Evolutionary conservation across 92 coral and sea anemone species (phyloP), one percentile per base, ranked within the genome.

Genomic region (Umimayanthus kanabou): DNA sequence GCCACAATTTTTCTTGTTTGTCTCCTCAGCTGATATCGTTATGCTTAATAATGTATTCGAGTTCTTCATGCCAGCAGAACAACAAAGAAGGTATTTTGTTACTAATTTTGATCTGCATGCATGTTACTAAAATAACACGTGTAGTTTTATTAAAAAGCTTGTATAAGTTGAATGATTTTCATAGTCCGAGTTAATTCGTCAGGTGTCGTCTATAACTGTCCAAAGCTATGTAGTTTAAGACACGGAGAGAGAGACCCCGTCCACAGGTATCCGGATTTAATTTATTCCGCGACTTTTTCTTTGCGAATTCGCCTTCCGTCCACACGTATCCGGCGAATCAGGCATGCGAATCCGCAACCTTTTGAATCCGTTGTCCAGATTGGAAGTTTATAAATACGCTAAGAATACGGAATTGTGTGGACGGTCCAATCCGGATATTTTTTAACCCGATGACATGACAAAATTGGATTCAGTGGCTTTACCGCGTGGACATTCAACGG

Each of bases 11-110:
- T 10, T 29, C 18, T 79, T 69, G 80, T 65, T 53, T 85, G 1
- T 16, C 39, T 78, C 87, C 29, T 6, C 80, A 95, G 98, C 98
- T 71, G 96, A 95, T 85, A 72, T 95, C 42, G 91, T 95, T 47
- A 76, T 95, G 64, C 87, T 95, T 4, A 93, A 95, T 87, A 95
- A 95, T 78, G 93, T 92, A 10, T 95, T 95, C 88, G 96, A 95
- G 71, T 95, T 93, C 88, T 95, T 95, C 84, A 85, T 92, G 72
- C 89, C 95, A 37, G 88, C 42, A 77, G 93, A 90, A 66, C 91
- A 84, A 55, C 98, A 95, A 83, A 89, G 90, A 47, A 95, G 95
- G 98, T 95, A 91, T 43, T 61, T 45, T 47, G 49, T 30, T 9
- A 25, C 20, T 18, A 49, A 16, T 73, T 14, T 79, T n/a, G 15